Evolutionary conservation across 2,888 invertebrate genomes (phyloP), one percentile per base, ranked within the genome.

Genomic region (Drosophila maculinotata): DNA sequence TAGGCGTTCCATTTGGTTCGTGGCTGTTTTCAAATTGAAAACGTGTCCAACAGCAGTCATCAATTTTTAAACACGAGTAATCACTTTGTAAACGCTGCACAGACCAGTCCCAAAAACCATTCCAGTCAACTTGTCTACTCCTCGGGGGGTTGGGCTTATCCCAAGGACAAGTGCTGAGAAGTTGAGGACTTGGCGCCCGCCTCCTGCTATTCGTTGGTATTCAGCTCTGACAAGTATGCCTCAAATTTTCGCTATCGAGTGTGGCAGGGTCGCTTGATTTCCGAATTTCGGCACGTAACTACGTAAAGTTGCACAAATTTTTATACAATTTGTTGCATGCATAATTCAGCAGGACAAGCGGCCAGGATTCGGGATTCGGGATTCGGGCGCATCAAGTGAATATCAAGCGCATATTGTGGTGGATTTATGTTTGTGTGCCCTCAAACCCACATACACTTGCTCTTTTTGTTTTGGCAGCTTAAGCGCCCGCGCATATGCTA

Each of bases 281-380:
- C 76, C 76, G 66, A 81, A 88, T 85, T 88, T 89, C 69, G 79
- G 89, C 89, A 89, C 89, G 87, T 88, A 87, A 76, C 87, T 69
- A 69, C 76, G 67, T 70, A 87, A 88, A 85, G 89, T 87, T 85
- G 87, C 81, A 81, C 78, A 82, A 72, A 87, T 82, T 88, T 88
- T 89, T 87, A 89, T 83, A 87, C 89, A 88, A 87, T 89, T 88
- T 85, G 86, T 78, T 87, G 80, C 89, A 89, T 88, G 89, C 88
- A 88, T 88, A 88, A 88, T 88, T 89, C 84, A 88, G 59, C 62
- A 79, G 70, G 68, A 83, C 69, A 67, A 78, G 65, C 68, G 65
- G 65, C 69, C 69, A 64, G 66, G 33, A 54, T 45, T 48, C 45
- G 80, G 81, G 48, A n/a, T n/a, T n/a, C 69, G 63, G 66, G 33